These are phyloP conservation scores for Pristionchus arcanus DNA, from an alignment of 2,888 invertebrate genomes.

Conservation along the genomic window DNA sequence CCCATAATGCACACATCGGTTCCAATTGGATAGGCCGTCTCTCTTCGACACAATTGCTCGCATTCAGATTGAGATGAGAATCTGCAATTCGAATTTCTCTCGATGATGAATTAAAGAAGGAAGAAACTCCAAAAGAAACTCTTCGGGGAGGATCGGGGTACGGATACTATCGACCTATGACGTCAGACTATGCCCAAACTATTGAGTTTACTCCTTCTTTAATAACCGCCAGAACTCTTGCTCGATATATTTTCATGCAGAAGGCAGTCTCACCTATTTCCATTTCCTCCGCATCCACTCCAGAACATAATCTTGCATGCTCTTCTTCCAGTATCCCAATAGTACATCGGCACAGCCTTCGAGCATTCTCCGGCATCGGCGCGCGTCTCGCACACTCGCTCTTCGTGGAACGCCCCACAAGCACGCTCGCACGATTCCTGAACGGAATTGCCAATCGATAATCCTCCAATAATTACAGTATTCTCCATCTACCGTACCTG, in stretches of 20 bases:
- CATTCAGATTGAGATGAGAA: slow-evolving; percentile 74
- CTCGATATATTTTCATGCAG: too few species aligned
- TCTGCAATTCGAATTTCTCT: slow-evolving; percentile 16
- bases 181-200: too few species aligned
- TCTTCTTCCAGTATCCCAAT: slow-evolving; percentile 65
- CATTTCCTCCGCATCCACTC: slow-evolving; percentile 78
- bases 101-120: too few species aligned
- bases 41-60: slow-evolving; percentile 70
- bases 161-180: too few species aligned
- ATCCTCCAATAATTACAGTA: background rate
- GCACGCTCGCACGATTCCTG: slow-evolving; percentile 76
- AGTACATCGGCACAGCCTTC: slow-evolving; percentile 70
- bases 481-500: slow-evolving; percentile 84
- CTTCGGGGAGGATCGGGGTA: too few species aligned
- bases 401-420: slow-evolving; percentile 72
- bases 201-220: too few species aligned
- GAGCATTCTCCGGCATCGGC: slow-evolving; percentile 65
- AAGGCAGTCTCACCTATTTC: slow-evolving; percentile 66
- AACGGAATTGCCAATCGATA: background rate
- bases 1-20: slow-evolving; percentile 60
- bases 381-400: slow-evolving; percentile 67
- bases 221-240: too few species aligned
- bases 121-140: too few species aligned
- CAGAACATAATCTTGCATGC: slow-evolving; percentile 75
- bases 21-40: slow-evolving; percentile 58